A percentile compares a stretch with the other conserved stretches of the same genome.
Evolutionary conservation across 2,888 invertebrate species (phyloP).

Genomic region (Quadriops clusia): DNA sequence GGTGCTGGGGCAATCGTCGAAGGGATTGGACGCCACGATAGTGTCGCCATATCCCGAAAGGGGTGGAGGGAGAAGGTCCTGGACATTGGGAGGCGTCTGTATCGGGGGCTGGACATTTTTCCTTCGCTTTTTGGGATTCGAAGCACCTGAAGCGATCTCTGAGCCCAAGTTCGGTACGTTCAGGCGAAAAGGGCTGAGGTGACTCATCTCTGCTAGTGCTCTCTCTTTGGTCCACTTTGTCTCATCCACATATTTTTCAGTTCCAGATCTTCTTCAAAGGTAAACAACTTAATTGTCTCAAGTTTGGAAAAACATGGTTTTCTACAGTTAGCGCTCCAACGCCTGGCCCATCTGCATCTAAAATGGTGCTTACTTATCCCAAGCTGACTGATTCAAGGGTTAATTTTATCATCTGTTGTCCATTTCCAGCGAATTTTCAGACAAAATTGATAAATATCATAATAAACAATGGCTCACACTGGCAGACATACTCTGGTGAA

Average conservation of each 20-base stretch:
- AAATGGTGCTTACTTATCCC: too few species aligned
- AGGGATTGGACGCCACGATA: conserved; percentile 88
- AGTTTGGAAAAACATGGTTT: conserved; percentile 8
- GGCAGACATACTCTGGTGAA: too few species aligned
- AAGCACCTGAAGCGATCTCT: conserved; percentile 53
- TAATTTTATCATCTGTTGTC: too few species aligned
- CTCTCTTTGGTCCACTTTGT: background rate
- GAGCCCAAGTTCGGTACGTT: conserved; percentile 33
- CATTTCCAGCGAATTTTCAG: too few species aligned
- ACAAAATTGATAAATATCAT: conserved; percentile 14
- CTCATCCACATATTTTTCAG: background rate
- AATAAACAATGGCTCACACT: conserved; percentile 15
- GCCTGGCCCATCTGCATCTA: too few species aligned
- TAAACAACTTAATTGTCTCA: conserved; percentile 8
- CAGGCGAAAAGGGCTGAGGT: conserved; percentile 34
- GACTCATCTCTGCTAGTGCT: conserved; percentile 26
- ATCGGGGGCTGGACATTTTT: conserved; percentile 63
- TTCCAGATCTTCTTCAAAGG: conserved; percentile 6
- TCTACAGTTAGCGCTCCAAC: too few species aligned
- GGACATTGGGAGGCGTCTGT: conserved; percentile 58
- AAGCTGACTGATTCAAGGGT: too few species aligned
- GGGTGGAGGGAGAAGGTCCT: conserved; percentile 76
- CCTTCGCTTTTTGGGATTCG: conserved; percentile 78
- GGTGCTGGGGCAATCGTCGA: conserved; percentile 72
- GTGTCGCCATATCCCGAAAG: conserved; percentile 86